Evolutionary conservation across 2,888 invertebrate species (phyloP), one percentile per base, ranked within the genome.

Genomic region (Lasius platythorax): DNA sequence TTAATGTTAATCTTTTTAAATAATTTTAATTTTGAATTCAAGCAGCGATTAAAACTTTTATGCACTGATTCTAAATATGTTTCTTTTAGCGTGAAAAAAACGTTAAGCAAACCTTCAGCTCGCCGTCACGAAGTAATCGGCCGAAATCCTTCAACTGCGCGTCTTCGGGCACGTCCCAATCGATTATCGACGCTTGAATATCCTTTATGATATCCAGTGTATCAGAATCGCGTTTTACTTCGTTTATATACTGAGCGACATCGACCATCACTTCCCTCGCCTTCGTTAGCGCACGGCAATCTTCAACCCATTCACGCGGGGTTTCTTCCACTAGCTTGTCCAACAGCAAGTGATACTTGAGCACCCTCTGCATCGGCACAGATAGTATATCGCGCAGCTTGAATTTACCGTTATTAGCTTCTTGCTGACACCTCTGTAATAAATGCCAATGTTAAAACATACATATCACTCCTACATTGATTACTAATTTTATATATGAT

Each of bases 351-450:
- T 99, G 99, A 95, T 99, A 99, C 95, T 99, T 99, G 88, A 99
- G 96, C 90, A 99, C 98, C 94, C 99, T 96, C 95, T 99, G 99
- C 98, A 99, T 99, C 64, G 99, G 99, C 88, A 99, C 99, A 33
- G 99, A 98, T 68, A 99, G 96, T 88, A 99, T 98, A 95, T 99
- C 99, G 72, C 99, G 96, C 90, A 99, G 96, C 95, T 99, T 98
- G 94, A 99, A 99, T 94, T 98, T 97, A 18, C 99, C 99, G 92
- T 99, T 98, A 95, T 99, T 99, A 92, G 99, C 98, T 93, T 98
- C 98, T 92, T 97, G 97, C 95, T 99, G 99, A 95, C 98, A 98
- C 95, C 97, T 97, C 98, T 99, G 95, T 28, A 85, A 87, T 40
- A 61, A 23, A 46, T 76, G 74, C 40, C 15, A 23, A 43, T 50